A percentile compares a stretch with the other conserved stretches of the same genome.
These are phyloP conservation scores for Ibidorhyncha struthersii DNA, from an alignment of 2,113 vertebrate species.

Conservation along the genomic window DNA sequence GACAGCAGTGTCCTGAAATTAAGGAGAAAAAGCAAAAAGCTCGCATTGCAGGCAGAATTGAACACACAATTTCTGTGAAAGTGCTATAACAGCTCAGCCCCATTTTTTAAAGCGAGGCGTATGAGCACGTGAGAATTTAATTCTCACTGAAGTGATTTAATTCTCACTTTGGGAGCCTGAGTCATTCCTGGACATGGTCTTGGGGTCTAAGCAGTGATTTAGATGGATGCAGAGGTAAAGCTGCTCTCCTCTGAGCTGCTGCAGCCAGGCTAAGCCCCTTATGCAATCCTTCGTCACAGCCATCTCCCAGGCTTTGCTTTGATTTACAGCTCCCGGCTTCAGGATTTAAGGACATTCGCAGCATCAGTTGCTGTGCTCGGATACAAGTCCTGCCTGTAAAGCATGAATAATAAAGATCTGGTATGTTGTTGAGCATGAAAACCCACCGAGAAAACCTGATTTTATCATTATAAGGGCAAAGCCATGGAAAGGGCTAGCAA, in stretches of 20 bases:
- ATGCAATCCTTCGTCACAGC: conserved; percentile 30
- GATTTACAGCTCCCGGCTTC: not conserved
- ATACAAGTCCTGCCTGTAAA: not conserved
- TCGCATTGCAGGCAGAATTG: not conserved
- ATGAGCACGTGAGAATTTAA: not conserved
- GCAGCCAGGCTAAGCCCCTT: not conserved
- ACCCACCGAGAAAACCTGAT: not conserved
- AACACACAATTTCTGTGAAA: not conserved
- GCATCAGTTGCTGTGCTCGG: not conserved
- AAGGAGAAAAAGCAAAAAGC: not conserved
- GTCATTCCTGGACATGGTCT: not conserved
- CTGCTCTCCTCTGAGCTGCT: not conserved
- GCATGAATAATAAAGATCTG: not conserved
- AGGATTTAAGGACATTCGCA: not conserved
- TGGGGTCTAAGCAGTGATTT: not conserved
- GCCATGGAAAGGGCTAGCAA: not conserved
- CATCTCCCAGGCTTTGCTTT: not conserved
- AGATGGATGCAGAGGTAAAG: not conserved
- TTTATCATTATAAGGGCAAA: not conserved
- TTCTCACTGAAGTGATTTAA: not conserved
- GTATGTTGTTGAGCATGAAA: not conserved
- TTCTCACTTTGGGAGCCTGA: not conserved
- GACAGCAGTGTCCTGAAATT: not conserved
- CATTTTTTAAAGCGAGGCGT: not conserved
- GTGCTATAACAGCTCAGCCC: not conserved